A percentile compares a stretch with the other conserved stretches of the same genome.
Evolutionary conservation across 1,140 invertebrate species (phyloP).

Genomic region (Drosophila elegans): DNA sequence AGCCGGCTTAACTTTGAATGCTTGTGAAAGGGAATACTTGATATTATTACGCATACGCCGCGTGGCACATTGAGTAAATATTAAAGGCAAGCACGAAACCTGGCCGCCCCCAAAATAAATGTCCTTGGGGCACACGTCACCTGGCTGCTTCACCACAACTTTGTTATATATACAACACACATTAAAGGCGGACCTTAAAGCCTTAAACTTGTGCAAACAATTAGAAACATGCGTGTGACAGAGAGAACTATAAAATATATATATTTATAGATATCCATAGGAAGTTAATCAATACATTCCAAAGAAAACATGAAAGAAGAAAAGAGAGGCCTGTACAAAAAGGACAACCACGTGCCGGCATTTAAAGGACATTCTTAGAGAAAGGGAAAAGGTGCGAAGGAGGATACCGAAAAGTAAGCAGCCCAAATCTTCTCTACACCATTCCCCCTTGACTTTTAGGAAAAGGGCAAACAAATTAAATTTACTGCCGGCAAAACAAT

Average conservation of each 20-base stretch:
- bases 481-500: conserved; percentile 78
- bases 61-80: conserved; percentile 33
- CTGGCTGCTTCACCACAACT: not conserved
- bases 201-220: conserved; percentile 44
- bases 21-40: conserved; percentile 37
- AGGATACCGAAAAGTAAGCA: conserved; percentile 7
- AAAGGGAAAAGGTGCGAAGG: not conserved
- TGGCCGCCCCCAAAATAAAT: conserved; percentile 28
- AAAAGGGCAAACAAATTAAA: conserved; percentile 73
- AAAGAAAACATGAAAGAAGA: not conserved
- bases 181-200: conserved; percentile 11
- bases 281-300: conserved; percentile 72
- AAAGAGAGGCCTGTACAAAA: conserved; percentile 6
- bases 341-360: conserved; percentile 62
- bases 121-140: conserved; percentile 39
- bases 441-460: not conserved
- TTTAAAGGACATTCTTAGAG: conserved; percentile 32
- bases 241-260: conserved; percentile 14
- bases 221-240: conserved; percentile 17
- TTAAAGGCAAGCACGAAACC: conserved; percentile 26
- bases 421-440: not conserved
- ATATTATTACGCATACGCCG: conserved; percentile 48
- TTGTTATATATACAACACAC: not conserved
- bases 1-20: conserved; percentile 17
- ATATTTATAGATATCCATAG: conserved; percentile 6